These are phyloP conservation scores for Apis mellifera DNA, from an alignment of 1,140 invertebrate genomes.

Conservation along the genomic window Amel_HAv3.1 CM009941.2:11735001-11735500, in stretches of 20 bases:
- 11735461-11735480: no score
- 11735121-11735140: slow-evolving; percentile 85
- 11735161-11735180: slow-evolving; percentile 69
- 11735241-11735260: slow-evolving; percentile 29
- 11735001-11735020: slow-evolving; percentile 80
- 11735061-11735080: slow-evolving; percentile 82
- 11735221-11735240: slow-evolving; percentile 63
- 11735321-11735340: slow-evolving; percentile 11
- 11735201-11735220: slow-evolving; percentile 62
- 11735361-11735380: neutral
- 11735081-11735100: slow-evolving; percentile 83
- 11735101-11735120: slow-evolving; percentile 83
- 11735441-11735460: no score
- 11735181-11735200: slow-evolving; percentile 69
- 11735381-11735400: no score
- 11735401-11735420: no score
- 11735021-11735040: slow-evolving; percentile 80
- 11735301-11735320: slow-evolving; percentile 33
- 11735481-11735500: no score
- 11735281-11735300: slow-evolving; percentile 23
- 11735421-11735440: no score
- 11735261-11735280: slow-evolving; percentile 49
- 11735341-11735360: neutral
- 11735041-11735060: slow-evolving; percentile 83
- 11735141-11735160: slow-evolving; percentile 81